Base-by-base conservation (phyloP, 2,113 vertebrate genomes). In the Ophthalmolycus amberensis region DNA sequence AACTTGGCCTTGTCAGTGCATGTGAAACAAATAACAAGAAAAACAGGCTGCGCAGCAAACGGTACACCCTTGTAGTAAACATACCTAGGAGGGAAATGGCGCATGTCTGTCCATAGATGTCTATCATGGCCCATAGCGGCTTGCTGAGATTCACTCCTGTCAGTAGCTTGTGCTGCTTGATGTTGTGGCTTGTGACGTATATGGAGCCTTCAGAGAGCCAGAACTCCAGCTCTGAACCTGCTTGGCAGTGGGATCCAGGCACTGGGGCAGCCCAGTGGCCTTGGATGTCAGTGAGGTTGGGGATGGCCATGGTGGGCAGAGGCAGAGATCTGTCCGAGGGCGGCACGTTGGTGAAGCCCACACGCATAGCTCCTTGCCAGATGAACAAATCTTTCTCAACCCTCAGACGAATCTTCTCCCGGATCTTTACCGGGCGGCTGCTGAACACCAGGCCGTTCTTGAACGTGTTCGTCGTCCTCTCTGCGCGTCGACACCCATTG, bases 101-200 rank as follows among this genome's bases (percentile, higher is more conserved):
- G 40, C 89, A 84, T 0, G 97, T 96, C 82, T 95, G 94, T 12
- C 97, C 96, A 0, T 97, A 97, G 48, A 97, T 54, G 29, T 98
- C 97, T 27, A 97, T 88, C 84, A 98, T 90, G 0, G 94, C 96
- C 97, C 97, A 98, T 58, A 97, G 92, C 0, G 94, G 95, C 20
- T 29, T 34, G 0, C 59, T 81, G 64, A 93, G 5, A 29, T 88
- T 79, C 56, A 96, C 54, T 0, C 89, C 91, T 1, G 10, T 16
- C 22, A 93, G 62, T 9, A 94, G 42, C 15, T 72, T 64, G 0
- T 6, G 6, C 6, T 29, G 25, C 1, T 9, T 22, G 0, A 29
- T 16, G 3, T 75, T 74, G 22, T 81, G 79, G 22, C 15, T 56
- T 20, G 8, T 32, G 9, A 86, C 59, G 0, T 88, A 88, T 3